Conservation (phyloP, 2,888 invertebrate species). For the Autographa gamma region DNA sequence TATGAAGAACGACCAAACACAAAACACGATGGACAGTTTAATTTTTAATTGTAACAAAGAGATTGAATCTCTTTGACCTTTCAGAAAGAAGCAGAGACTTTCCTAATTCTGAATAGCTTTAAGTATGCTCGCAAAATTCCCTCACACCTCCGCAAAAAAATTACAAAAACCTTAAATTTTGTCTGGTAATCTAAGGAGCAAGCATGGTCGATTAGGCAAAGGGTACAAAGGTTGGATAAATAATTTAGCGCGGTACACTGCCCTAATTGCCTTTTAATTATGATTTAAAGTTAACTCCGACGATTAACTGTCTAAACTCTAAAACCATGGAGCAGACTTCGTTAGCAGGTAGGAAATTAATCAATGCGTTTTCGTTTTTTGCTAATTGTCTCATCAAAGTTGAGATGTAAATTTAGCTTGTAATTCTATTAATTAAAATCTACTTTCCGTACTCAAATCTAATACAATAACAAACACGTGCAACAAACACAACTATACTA, state of each 20-base stretch:
- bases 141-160: neutral
- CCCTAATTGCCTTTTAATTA: constrained; percentile 70
- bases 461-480: too few relatives aligned
- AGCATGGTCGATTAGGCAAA: constrained; percentile 57
- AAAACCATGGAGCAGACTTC: constrained; percentile 56
- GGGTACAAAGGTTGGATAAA: constrained; percentile 59
- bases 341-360: constrained; percentile 62
- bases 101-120: neutral
- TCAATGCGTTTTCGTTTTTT: constrained; percentile 56
- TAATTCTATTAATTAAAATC: constrained; percentile 20
- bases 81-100: too few relatives aligned
- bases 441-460: too few relatives aligned
- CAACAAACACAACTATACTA: too few relatives aligned
- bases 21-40: too few relatives aligned
- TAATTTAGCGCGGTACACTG: constrained; percentile 55
- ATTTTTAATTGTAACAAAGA: too few relatives aligned
- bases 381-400: constrained; percentile 54
- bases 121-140: neutral
- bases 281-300: constrained; percentile 61
- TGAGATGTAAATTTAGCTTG: constrained; percentile 30
- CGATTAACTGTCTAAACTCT: constrained; percentile 55
- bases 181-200: constrained; percentile 38
- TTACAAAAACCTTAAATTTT: neutral
- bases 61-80: too few relatives aligned
- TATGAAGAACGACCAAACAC: too few relatives aligned